Base-by-base conservation (phyloP, 2,888 invertebrate species). In the Acheta domesticus region DNA sequence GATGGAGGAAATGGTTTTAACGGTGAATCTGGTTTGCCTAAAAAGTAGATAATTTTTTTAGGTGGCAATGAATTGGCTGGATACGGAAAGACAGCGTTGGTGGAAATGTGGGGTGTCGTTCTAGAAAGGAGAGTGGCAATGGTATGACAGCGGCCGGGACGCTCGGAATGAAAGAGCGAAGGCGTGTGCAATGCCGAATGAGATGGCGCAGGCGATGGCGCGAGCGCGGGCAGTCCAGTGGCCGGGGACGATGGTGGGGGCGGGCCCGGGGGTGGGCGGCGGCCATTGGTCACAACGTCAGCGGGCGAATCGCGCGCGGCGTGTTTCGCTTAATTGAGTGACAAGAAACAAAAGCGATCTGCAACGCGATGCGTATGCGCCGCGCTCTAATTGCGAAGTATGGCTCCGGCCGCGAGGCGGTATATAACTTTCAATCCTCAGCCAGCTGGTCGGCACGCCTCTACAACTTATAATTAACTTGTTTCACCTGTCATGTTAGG, bases 281-380 rank as follows among this genome's bases (percentile, higher is more conserved):
- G 16, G 16, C 62, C 62, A 62, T 62, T 62, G 62, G 14, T 62
- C 62, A 62, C 62, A 19, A 62, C n/a, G 62, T 62, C 62, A 62
- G n/a, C 62, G 62, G 16, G n/a, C 16, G n/a, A 62, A 62, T 62
- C 62, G 62, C 62, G 62, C 14, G 62, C 62, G 8, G n/a, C 62
- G n/a, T 62, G 62, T 62, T 62, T 62, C 62, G 62, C 62, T 62
- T 62, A 62, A 62, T 62, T 62, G 62, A 62, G 62, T 62, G 62
- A 62, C 62, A 62, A 62, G 62, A 62, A 62, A 62, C 62, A 62
- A 62, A 62, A 62, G 62, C 62, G 62, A 62, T 62, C 62, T n/a
- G 62, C 62, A 62, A 62, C 62, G 14, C 62, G 62, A 62, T n/a
- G 62, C 14, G 62, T 14, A n/a, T n/a, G 62, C 16, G 14, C 62